phyloP scores from a whole-genome alignment of 2,888 invertebrate species.

The Mimachlamys varia region DNA sequence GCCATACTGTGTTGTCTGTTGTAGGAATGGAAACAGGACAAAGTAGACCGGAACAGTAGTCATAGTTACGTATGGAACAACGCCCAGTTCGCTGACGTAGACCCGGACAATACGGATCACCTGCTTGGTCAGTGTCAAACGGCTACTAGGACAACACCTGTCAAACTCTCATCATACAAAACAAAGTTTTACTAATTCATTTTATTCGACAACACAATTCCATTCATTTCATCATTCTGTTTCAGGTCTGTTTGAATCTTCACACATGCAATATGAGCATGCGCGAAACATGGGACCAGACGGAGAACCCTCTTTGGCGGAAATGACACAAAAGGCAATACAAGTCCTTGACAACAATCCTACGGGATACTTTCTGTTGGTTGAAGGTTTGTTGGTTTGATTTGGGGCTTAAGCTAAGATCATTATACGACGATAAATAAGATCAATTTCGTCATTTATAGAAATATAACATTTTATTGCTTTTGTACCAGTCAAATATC shows the following conservation, averaged over 20 bases:
- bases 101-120: slow-evolving; percentile 86
- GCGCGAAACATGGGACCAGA: slow-evolving; percentile 82
- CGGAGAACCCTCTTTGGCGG: slow-evolving; percentile 87
- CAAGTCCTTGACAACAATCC: slow-evolving; percentile 86
- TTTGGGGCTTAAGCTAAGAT: too few relatives aligned
- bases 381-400: slow-evolving; percentile 81
- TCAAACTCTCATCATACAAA: neutral
- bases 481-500: too few relatives aligned
- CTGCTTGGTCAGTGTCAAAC: slow-evolving; percentile 85
- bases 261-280: slow-evolving; percentile 89
- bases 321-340: slow-evolving; percentile 92
- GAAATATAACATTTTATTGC: too few relatives aligned
- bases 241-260: slow-evolving; percentile 78
- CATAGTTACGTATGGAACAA: slow-evolving; percentile 86
- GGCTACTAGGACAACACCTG: too few relatives aligned
- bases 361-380: slow-evolving; percentile 90
- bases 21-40: slow-evolving; percentile 50
- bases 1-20: neutral
- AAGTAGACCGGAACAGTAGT: slow-evolving; percentile 38
- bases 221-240: neutral
- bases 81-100: slow-evolving; percentile 85
- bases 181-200: neutral
- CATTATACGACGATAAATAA: neutral
- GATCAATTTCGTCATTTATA: too few relatives aligned
- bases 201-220: neutral